Evolutionary conservation across 1,140 invertebrate genomes (phyloP).

Genomic region (Muscidifurax raptorellus): DNA sequence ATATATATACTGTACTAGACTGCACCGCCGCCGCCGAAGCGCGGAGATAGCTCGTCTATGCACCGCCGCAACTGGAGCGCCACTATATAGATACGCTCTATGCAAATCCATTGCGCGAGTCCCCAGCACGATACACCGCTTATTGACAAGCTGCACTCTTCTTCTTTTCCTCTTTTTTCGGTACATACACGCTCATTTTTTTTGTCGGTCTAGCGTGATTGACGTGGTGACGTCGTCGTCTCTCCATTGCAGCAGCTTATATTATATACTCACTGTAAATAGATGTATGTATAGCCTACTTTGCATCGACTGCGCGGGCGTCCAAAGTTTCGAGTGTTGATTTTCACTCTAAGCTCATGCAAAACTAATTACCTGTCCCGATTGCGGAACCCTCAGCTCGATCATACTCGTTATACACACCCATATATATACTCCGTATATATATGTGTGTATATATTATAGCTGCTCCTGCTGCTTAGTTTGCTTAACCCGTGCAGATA

Average conservation of each 20-base stretch:
- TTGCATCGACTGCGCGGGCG: not conserved
- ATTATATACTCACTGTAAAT: too few species aligned
- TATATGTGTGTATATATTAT: too few species aligned
- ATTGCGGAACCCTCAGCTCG: not conserved
- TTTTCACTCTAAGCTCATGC: conserved; percentile 4
- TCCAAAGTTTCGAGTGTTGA: not conserved
- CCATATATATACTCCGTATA: not conserved
- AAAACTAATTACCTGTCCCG: conserved; percentile 27
- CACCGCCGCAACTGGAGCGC: too few species aligned
- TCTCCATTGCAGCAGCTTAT: too few species aligned
- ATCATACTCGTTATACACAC: conserved; percentile 8
- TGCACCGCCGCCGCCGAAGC: not conserved
- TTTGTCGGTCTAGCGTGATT: not conserved
- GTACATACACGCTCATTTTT: not conserved
- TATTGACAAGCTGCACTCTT: too few species aligned
- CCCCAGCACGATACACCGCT: too few species aligned
- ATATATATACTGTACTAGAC: not conserved
- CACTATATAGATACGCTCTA: too few species aligned
- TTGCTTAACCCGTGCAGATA: not conserved
- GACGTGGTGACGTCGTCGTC: not conserved
- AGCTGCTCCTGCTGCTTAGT: not conserved
- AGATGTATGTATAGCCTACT: not conserved
- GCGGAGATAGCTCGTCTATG: too few species aligned
- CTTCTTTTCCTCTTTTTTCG: not conserved
- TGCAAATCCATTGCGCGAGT: too few species aligned